phyloP scores from a whole-genome alignment of 2,888 invertebrate species.

The Limnephilus marmoratus region DNA sequence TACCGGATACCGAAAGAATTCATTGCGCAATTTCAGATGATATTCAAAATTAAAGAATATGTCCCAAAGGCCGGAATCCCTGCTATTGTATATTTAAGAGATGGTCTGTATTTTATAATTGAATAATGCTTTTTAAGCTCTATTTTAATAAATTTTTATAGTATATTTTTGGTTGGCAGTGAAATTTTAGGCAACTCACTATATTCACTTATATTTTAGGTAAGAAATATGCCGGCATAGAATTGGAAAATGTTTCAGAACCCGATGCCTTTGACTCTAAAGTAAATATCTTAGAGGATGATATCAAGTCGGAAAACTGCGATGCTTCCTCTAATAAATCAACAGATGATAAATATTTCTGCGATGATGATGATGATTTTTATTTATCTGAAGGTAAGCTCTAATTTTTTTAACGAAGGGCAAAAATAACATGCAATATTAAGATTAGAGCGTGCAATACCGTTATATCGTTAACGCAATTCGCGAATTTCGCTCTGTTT shows the following conservation, averaged over 20 bases:
- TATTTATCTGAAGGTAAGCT: neutral
- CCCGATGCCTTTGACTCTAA: neutral
- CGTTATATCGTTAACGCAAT: no score
- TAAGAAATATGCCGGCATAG: slow-evolving; percentile 2
- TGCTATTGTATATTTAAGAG: neutral
- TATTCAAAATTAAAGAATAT: neutral
- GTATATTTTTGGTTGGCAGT: neutral
- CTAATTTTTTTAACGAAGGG: neutral
- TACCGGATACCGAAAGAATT: neutral
- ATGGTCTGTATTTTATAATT: neutral
- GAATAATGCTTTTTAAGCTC: neutral
- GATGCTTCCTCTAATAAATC: neutral
- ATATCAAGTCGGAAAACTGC: neutral
- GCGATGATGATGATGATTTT: neutral
- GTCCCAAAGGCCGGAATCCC: neutral
- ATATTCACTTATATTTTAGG: neutral
- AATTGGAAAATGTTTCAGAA: neutral
- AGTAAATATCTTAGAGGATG: neutral
- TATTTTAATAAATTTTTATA: neutral
- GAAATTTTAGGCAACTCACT: neutral
- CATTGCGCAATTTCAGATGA: neutral
- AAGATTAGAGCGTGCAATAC: neutral
- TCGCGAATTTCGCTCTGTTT: no score
- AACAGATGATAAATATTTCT: slow-evolving; percentile 6
- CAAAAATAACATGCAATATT: neutral